Evolutionary conservation across 2,797 vertebrate genomes (phyloP).

Genomic region (Micrastur ruficollis): DNA sequence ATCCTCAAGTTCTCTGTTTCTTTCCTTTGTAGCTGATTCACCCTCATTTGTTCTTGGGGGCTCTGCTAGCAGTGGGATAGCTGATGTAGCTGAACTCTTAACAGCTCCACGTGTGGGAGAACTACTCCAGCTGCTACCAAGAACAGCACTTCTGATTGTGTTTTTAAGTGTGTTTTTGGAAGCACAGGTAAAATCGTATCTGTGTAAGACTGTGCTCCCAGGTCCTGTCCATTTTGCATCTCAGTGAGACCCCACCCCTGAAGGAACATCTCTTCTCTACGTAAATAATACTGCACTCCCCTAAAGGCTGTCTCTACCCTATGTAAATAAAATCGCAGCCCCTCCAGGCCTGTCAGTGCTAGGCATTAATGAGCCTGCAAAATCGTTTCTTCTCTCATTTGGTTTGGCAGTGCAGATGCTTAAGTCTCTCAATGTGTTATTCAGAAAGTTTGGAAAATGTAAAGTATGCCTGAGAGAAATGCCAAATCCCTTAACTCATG

Average conservation of each 20-base stretch:
- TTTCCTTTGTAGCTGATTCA: background rate
- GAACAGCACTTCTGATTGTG: fast-evolving
- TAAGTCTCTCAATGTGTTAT: background rate
- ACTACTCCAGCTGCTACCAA: background rate
- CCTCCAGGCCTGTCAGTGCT: background rate
- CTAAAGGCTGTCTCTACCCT: background rate
- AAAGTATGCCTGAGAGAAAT: background rate
- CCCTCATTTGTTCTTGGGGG: fast-evolving
- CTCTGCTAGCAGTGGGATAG: background rate
- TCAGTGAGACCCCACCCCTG: background rate
- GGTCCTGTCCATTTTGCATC: background rate
- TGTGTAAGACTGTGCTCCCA: background rate
- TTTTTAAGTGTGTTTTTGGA: background rate
- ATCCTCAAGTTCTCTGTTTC: background rate
- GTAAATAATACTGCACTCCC: background rate
- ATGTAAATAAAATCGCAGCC: background rate
- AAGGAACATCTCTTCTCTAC: background rate
- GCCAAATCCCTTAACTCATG: background rate
- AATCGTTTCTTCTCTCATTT: background rate
- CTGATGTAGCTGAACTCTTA: background rate
- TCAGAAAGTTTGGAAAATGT: background rate
- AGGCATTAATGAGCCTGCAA: background rate
- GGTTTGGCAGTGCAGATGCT: background rate
- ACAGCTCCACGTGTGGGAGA: background rate
- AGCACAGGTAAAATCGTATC: background rate